A percentile compares a stretch with the other conserved stretches of the same genome.
Conservation (phyloP, 2,888 invertebrate species). For the Thalpophila matura region DNA sequence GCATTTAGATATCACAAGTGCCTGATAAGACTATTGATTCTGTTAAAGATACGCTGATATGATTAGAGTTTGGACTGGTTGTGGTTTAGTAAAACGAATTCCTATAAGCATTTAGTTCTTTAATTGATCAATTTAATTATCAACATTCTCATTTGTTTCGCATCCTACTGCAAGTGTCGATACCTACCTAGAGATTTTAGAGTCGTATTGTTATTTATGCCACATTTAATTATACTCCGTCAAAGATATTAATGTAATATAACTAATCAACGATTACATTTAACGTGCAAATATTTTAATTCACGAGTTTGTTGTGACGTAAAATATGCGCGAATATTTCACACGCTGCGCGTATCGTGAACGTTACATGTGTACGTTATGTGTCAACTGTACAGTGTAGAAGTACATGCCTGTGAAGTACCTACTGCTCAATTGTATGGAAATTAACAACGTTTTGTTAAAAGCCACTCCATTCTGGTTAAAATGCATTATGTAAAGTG, state of each 20-base stretch:
- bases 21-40: slow-evolving; percentile 18
- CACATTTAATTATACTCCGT: too few species aligned
- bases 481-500: slow-evolving; percentile 12
- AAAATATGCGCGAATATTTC: slow-evolving; percentile 55
- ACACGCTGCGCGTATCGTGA: slow-evolving; percentile 35
- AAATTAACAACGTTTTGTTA: slow-evolving; percentile 42
- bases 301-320: slow-evolving; percentile 33
- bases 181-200: too few species aligned
- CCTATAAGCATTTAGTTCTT: background rate
- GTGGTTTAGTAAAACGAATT: background rate
- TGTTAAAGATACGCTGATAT: background rate
- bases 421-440: slow-evolving; percentile 46
- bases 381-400: slow-evolving; percentile 34
- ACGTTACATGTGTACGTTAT: slow-evolving; percentile 42
- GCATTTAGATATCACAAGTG: slow-evolving; percentile 9
- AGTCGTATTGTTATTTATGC: too few species aligned
- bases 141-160: too few species aligned
- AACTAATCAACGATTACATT: background rate
- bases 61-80: background rate
- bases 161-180: too few species aligned
- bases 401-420: slow-evolving; percentile 35
- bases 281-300: slow-evolving; percentile 12
- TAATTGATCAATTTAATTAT: background rate
- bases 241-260: too few species aligned
- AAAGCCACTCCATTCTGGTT: slow-evolving; percentile 21